These are phyloP conservation scores for Drosophila jambulina DNA, from an alignment of 1,140 invertebrate genomes.

Conservation along the genomic window DNA sequence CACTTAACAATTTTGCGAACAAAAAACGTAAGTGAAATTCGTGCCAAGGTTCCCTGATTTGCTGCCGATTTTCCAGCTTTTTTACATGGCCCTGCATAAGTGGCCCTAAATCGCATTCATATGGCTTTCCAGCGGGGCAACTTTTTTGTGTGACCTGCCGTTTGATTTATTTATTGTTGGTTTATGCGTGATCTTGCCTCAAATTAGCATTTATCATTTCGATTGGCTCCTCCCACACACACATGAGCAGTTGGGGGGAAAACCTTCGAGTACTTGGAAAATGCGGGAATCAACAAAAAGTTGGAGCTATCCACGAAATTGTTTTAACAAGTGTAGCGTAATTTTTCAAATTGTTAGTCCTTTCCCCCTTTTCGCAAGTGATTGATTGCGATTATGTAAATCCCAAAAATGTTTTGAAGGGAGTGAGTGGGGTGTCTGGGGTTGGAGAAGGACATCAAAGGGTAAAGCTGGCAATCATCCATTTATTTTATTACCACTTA, in stretches of 20 bases:
- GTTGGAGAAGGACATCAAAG: conserved; percentile 8
- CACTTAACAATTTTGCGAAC: conserved; percentile 85
- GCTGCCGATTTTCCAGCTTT: conserved; percentile 63
- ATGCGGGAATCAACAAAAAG: neutral
- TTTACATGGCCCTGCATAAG: conserved; percentile 84
- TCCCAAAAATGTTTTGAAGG: conserved; percentile 15
- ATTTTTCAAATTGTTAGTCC: conserved; percentile 71
- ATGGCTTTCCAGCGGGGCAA: conserved; percentile 56
- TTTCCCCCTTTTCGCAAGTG: conserved; percentile 23
- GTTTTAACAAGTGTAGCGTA: conserved; percentile 76
- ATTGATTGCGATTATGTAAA: conserved; percentile 81
- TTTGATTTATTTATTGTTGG: conserved; percentile 84
- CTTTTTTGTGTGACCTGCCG: conserved; percentile 78
- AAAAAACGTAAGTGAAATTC: conserved; percentile 71
- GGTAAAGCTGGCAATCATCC: neutral
- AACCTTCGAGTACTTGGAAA: conserved; percentile 32
- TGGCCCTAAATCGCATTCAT: conserved; percentile 84
- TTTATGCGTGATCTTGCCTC: conserved; percentile 84
- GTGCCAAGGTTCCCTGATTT: conserved; percentile 73
- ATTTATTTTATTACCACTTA: conserved; percentile 63
- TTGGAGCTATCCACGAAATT: conserved; percentile 54
- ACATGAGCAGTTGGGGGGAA: neutral
- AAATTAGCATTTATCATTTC: conserved; percentile 84
- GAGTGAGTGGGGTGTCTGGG: neutral
- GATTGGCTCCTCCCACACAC: conserved; percentile 39